A percentile compares a stretch with the other conserved stretches of the same genome.
Conservation (phyloP, 2,888 invertebrate genomes). For the Tryphoninae sp. region DNA sequence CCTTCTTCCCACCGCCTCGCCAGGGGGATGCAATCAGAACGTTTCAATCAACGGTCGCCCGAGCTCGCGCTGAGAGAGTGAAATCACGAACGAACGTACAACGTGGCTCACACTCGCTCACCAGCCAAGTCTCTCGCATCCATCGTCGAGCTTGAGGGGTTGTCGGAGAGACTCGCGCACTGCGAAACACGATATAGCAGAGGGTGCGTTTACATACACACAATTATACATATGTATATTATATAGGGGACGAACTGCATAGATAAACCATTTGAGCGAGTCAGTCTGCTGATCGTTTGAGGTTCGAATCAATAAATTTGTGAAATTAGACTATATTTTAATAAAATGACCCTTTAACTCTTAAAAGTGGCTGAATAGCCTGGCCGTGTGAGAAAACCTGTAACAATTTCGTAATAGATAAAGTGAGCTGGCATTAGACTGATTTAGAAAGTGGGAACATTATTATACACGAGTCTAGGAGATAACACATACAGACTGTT, state of each 20-base stretch:
- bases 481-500: too few species aligned
- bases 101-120: constrained; percentile 4
- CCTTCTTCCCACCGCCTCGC: constrained; percentile 75
- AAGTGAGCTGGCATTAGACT: too few species aligned
- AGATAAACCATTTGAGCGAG: too few species aligned
- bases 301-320: too few species aligned
- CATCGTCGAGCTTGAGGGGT: constrained; percentile 30
- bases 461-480: too few species aligned
- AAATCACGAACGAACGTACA: constrained; percentile 56
- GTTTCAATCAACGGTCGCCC: constrained; percentile 81
- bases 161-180: constrained; percentile 38
- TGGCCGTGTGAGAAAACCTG: too few species aligned
- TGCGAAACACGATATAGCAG: constrained; percentile 3
- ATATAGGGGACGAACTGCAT: background rate
- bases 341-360: too few species aligned
- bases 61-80: constrained; percentile 60
- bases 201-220: constrained; percentile 30
- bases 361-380: too few species aligned
- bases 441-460: too few species aligned
- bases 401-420: too few species aligned
- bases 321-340: too few species aligned
- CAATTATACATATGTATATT: constrained; percentile 20
- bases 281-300: too few species aligned
- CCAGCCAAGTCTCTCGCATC: background rate
- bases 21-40: constrained; percentile 80